Conservation (phyloP, 1,140 invertebrate genomes). For the Alviniconcha marisindica region DNA sequence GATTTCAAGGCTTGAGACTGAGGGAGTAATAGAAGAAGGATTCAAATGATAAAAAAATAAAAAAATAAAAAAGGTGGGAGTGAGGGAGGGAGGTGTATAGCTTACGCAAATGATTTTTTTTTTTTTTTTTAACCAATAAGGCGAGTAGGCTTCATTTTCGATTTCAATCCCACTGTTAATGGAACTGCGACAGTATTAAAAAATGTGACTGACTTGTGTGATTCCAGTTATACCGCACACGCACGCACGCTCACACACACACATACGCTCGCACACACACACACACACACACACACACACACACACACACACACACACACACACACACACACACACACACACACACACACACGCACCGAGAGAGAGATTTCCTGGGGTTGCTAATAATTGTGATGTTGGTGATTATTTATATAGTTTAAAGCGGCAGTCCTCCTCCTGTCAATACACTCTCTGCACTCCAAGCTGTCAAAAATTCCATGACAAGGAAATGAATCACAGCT, state of each 20-base stretch:
- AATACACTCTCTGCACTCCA: neutral
- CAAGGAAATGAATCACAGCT: neutral
- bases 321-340: constrained; percentile 3
- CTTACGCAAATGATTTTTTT: neutral
- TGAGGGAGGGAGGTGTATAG: no score
- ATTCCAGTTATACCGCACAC: neutral
- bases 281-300: constrained; percentile 3
- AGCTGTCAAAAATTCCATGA: neutral
- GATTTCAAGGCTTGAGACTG: no score
- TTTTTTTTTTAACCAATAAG: neutral
- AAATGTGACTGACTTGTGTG: neutral
- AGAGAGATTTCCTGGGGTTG: neutral
- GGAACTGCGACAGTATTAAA: neutral
- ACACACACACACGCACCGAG: no score
- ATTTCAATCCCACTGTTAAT: neutral
- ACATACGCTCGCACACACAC: no score
- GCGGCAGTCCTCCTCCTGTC: neutral
- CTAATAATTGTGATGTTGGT: neutral
- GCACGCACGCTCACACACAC: neutral
- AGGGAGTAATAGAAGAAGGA: no score
- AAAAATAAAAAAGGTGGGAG: no score
- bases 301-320: constrained; percentile 3
- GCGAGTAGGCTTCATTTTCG: neutral
- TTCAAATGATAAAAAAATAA: no score
- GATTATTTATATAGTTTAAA: neutral